Base-by-base conservation (phyloP, 2,888 invertebrate genomes). In the Lasioglossum pauxillum region DNA sequence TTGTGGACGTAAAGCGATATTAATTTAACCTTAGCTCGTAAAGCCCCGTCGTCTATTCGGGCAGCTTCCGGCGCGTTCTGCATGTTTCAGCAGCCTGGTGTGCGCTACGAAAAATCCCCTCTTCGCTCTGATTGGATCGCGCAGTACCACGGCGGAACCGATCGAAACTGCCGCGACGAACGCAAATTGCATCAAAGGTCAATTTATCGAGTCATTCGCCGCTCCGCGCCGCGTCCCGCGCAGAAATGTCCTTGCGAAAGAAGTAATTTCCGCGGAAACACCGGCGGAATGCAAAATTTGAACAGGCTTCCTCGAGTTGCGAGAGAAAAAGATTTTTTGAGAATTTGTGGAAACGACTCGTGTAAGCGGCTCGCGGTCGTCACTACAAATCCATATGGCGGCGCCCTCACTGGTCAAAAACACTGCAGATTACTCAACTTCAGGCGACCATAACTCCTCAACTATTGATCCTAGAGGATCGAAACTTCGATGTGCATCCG, bases 11-110 rank as follows among this genome's bases (percentile, higher is more conserved):
- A 31, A 41, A 19, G 16, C 73, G 79, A 79, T 73, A 82, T 73
- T 82, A 82, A 82, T 79, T 82, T 79, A 82, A 79, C 49, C 41
- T 49, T 41, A 41, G 41, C 78, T 80, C 80, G 69, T 80, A 80
- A 80, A 80, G 23, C 44, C 10, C n/a, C 53, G 53, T n/a, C 64
- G n/a, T 35, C 16, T 74, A 12, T 38, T 60, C 72, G 41, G 67
- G 41, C 44, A 71, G 35, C 77, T 38, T 67, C 67, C 14, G 53
- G 14, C 46, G 10, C 23, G 23, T 3, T 14, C 35, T 78, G 73
- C 64, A 73, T 49, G 73, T 73, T 79, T 49, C 41, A 27, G 7
- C 38, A 41, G 16, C 1, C 31, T 35, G 7, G 35, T 31, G 27
- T 0, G 67, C 35, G 31, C 67, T 35, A 27, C 10, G 67, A 53